These are phyloP conservation scores for Crotophaga sulcirostris DNA, from an alignment of 2,113 vertebrate genomes.

Conservation along the genomic window DNA sequence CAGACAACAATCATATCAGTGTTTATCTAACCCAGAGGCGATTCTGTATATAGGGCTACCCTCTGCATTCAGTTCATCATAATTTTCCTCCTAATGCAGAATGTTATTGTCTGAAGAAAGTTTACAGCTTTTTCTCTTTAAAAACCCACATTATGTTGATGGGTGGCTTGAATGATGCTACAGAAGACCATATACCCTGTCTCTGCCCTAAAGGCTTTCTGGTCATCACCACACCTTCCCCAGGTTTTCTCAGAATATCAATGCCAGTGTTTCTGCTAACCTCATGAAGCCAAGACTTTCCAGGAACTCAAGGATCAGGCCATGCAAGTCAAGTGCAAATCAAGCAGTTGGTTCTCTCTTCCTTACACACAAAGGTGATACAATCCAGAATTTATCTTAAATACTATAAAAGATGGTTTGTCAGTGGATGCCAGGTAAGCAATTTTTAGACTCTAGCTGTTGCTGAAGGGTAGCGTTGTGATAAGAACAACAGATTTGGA, in stretches of 20 bases:
- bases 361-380: neutral
- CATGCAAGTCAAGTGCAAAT: neutral
- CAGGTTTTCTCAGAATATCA: neutral
- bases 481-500: neutral
- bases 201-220: neutral
- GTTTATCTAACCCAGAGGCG: slow-evolving; percentile 13
- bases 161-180: slow-evolving; percentile 13
- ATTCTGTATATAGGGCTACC: neutral
- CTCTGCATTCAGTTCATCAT: neutral
- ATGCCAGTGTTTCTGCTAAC: neutral
- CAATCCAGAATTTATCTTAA: neutral
- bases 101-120: neutral
- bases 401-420: neutral
- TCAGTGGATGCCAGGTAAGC: neutral
- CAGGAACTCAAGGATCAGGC: neutral
- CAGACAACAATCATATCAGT: slow-evolving; percentile 39
- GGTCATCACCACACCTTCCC: neutral
- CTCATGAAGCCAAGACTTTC: neutral
- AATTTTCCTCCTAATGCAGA: slow-evolving; percentile 19
- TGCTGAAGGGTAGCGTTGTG: neutral
- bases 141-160: slow-evolving; percentile 41
- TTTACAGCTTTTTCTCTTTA: neutral
- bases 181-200: neutral
- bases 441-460: neutral
- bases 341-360: neutral